Evolutionary conservation across 2,797 vertebrate species (phyloP).

Genomic region (Pelochelys cantorii): DNA sequence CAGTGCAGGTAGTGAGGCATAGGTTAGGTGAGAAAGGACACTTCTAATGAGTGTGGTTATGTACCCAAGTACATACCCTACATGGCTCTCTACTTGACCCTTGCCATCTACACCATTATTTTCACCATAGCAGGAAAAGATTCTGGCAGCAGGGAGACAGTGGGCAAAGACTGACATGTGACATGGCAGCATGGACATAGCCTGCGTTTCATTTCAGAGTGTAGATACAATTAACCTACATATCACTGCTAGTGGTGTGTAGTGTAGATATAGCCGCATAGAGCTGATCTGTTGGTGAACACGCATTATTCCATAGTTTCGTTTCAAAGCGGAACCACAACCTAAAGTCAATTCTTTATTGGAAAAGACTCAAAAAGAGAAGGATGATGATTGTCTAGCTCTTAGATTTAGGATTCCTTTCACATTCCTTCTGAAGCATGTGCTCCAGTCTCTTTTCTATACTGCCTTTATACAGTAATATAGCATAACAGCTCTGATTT

Average conservation of each 20-base stretch:
- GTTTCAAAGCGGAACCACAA: background rate
- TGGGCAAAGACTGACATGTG: no score
- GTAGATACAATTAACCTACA: no score
- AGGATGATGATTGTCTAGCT: no score
- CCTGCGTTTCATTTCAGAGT: no score
- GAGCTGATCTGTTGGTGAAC: background rate
- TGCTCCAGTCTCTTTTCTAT: background rate
- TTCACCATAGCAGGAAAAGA: no score
- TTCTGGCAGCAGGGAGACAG: no score
- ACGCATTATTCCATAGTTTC: background rate
- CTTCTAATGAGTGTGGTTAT: background rate
- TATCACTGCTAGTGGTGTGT: no score
- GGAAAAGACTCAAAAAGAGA: background rate
- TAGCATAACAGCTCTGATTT: background rate
- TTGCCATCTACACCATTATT: background rate
- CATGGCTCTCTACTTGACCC: no score
- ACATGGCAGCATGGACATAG: no score
- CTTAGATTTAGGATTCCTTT: no score
- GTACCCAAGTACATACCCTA: background rate
- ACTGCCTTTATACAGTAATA: background rate
- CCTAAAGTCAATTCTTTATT: background rate
- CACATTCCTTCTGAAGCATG: no score
- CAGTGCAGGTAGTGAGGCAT: background rate
- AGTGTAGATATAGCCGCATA: background rate
- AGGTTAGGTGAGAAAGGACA: background rate